Conservation (phyloP, 2,797 vertebrate species). For the Clarias pachynema region DNA sequence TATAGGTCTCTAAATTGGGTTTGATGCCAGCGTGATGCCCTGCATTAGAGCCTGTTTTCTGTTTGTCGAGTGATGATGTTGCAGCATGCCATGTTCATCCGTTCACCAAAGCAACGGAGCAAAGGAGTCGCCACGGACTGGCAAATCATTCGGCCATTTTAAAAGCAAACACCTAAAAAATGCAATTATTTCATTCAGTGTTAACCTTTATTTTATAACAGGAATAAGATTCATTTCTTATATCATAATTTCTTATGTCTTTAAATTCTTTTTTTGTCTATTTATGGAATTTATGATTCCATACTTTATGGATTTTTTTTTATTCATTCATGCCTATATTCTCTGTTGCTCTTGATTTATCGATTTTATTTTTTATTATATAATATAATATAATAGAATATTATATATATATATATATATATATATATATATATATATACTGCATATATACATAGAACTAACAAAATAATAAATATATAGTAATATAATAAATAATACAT, state of each 20-base stretch:
- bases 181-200: neutral
- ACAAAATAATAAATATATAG: no score
- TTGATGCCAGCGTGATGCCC: neutral
- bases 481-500: no score
- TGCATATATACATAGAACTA: no score
- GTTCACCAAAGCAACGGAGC: neutral
- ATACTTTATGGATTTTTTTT: neutral
- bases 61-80: neutral
- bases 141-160: neutral
- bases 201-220: neutral
- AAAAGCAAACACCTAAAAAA: neutral
- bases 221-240: neutral
- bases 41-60: neutral
- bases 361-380: neutral
- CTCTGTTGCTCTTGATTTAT: neutral
- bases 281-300: no score
- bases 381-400: no score
- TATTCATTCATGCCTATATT: neutral
- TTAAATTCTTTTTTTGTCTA: neutral
- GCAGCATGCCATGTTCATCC: neutral
- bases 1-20: conserved; percentile 8
- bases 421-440: no score
- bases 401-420: no score
- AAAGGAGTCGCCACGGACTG: neutral
- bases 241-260: neutral